Evolutionary conservation across 2,797 vertebrate genomes (phyloP).

Genomic region (Arremon brunneinucha): DNA sequence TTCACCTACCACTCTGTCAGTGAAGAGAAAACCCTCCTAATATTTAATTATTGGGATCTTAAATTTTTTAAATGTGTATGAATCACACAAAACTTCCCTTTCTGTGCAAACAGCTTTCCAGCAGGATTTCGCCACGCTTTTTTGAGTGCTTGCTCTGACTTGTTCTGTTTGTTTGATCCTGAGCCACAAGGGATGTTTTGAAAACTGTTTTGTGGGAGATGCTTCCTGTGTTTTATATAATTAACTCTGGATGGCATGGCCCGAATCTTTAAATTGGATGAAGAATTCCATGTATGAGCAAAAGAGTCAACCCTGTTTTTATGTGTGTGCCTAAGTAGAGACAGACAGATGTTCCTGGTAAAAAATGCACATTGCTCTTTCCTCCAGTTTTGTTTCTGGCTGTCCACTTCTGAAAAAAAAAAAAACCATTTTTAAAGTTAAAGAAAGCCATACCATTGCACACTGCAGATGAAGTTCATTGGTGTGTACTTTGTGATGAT

Average conservation of each 20-base stretch:
- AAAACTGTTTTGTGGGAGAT: background rate
- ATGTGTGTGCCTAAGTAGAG: background rate
- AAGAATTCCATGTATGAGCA: background rate
- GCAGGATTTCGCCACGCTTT: background rate
- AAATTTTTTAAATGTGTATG: background rate
- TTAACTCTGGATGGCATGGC: background rate
- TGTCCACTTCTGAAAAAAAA: background rate
- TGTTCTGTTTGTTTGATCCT: background rate
- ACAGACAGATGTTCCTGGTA: background rate
- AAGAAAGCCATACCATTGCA: background rate
- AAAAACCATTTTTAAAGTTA: background rate
- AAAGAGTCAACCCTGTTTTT: background rate
- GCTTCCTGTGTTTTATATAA: background rate
- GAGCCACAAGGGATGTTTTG: background rate
- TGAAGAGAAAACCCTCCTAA: slow-evolving; percentile 22
- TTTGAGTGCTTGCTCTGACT: accelerated
- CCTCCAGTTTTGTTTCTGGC: background rate
- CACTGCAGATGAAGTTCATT: background rate
- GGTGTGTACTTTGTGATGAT: background rate
- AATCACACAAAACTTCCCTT: background rate
- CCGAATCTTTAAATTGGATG: background rate
- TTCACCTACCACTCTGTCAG: slow-evolving; percentile 38
- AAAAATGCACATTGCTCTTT: background rate
- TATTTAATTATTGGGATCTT: background rate
- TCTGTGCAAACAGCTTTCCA: background rate